Evolutionary conservation across 2,113 vertebrate genomes (phyloP), one percentile per base, ranked within the genome.

Genomic region (Climacteris rufus): DNA sequence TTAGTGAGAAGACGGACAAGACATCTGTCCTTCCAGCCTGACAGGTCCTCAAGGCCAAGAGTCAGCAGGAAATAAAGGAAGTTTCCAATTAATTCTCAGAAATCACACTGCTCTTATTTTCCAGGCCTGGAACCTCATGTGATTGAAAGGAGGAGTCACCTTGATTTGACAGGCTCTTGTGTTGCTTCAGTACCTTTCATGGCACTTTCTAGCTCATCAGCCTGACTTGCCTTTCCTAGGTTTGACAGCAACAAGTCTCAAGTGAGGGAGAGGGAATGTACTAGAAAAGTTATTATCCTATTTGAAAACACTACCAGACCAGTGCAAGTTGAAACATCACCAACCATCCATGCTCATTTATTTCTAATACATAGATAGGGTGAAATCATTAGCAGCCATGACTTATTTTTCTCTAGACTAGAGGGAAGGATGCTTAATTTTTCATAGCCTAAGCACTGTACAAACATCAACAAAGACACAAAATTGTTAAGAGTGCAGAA

Each of bases 141-240:
- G 93, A 96, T 83, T 95, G 88, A 96, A 96, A 96, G 66, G 74
- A 95, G 69, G 56, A 93, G 56, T 53, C 83, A 68, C 50, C 50
- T 57, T 85, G 77, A 42, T 93, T 87, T 96, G 94, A 95, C 90
- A 94, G 83, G 64, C 39, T 86, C 30, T 83, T 89, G 86, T 87
- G 63, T 90, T 96, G 88, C 93, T 96, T 97, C 93, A 96, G 74
- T 94, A 91, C 90, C 18, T 95, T 89, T 83, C 80, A 76, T 60
- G 92, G 89, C 83, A 95, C 45, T 92, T 93, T 52, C 63, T 78
- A 87, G 72, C 86, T 92, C 64, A 76, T 88, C 86, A 75, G 61
- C 72, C 56, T 84, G 88, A 66, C 75, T 93, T 83, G 53, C 24
- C 53, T 86, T 89, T 77, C 66, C 66, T 70, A 63, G 22, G 9